Base-by-base conservation (phyloP, 2,888 invertebrate genomes). In the Ditula angustiorana region DNA sequence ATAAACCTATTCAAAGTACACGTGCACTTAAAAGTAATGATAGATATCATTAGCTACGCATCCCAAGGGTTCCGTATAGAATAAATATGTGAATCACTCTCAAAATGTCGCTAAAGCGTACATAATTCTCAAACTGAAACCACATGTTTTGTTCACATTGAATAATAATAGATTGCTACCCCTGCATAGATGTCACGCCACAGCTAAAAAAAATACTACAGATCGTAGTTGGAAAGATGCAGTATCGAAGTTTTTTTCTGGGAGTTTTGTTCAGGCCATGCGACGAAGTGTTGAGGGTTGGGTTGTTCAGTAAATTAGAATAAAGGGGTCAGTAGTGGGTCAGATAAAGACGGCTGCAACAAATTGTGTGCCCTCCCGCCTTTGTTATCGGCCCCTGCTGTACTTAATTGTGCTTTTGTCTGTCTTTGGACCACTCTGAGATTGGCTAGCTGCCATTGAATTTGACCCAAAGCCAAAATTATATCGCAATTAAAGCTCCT, bases 361-460 rank as follows among this genome's bases (percentile, higher is more conserved):
- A 92, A 92, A 92, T 91, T 88, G 90, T 88, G 82, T 80, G 82
- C 87, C 86, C 86, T 82, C 82, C 80, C 81, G 82, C 84, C 88
- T 85, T 91, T 90, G 90, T 91, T 89, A 89, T 83, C 85, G 82
- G 82, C 77, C 90, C 88, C 86, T 80, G 83, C 87, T 91, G 91
- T 87, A 87, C 83, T 90, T 91, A 92, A 92, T 91, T 92, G 91
- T 90, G 86, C 91, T 90, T 92, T 92, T 92, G 90, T 91, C 83
- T 83, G 84, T 77, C 72, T 73, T 82, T 79, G 82, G 81, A 71
- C 76, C 71, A 77, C 70, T 73, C 81, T 71, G 80, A 78, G 85
- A 87, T 88, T 87, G 87, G 86, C 82, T 76, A 83, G 79, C 80
- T 78, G 78, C 74, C 70, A 75, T 61, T 68, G 78, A 75, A 80